phyloP scores from a whole-genome alignment of 2,888 invertebrate species.

The Epirrita christyi region DNA sequence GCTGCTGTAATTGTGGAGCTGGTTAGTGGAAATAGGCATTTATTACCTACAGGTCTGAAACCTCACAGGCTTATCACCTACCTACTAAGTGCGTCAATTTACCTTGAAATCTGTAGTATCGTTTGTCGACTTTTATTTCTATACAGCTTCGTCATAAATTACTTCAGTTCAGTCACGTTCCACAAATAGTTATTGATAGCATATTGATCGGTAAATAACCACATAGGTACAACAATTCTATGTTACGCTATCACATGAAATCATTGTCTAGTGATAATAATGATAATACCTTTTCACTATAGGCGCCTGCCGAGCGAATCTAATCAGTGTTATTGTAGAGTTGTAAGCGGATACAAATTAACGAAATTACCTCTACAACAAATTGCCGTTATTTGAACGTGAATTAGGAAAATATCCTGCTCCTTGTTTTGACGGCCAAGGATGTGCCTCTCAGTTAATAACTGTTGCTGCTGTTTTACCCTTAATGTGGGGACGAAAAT shows the following conservation, averaged over 20 bases:
- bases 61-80: too few relatives aligned
- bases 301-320: slow-evolving; percentile 25
- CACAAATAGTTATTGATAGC: slow-evolving; percentile 5
- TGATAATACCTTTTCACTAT: slow-evolving; percentile 18
- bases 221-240: slow-evolving; percentile 2
- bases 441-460: slow-evolving; percentile 53
- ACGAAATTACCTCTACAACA: not conserved
- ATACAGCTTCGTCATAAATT: not conserved
- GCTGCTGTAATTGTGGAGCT: too few relatives aligned
- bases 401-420: not conserved
- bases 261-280: slow-evolving; percentile 20
- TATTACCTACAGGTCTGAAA: too few relatives aligned
- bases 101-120: too few relatives aligned
- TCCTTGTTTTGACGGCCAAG: slow-evolving; percentile 2
- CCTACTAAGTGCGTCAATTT: too few relatives aligned
- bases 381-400: not conserved
- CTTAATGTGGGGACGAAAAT: slow-evolving; percentile 57
- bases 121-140: not conserved
- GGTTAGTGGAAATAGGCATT: too few relatives aligned
- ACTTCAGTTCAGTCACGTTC: not conserved
- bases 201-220: slow-evolving; percentile 10
- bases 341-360: not conserved
- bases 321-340: slow-evolving; percentile 2
- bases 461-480: slow-evolving; percentile 56
- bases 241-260: slow-evolving; percentile 16